Percentiles rank a stretch among this genome's conserved stretches.
Evolutionary conservation across 2,888 invertebrate species (phyloP).

Genomic region (Drosophila paracracens): DNA sequence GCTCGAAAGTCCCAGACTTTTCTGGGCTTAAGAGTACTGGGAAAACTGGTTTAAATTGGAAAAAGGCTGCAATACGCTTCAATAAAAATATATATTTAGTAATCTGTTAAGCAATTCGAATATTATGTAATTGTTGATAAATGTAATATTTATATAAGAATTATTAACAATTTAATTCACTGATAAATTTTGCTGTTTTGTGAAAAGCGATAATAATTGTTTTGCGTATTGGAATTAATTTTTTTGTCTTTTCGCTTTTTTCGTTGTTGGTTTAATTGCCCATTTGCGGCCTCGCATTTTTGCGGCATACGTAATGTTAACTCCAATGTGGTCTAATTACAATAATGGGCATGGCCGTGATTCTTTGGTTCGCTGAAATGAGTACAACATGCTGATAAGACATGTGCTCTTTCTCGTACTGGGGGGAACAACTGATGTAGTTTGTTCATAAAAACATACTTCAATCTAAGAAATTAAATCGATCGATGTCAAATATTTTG

Average conservation of each 20-base stretch:
- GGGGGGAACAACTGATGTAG: constrained; percentile 25
- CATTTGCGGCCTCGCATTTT: constrained; percentile 3
- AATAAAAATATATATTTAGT: not conserved
- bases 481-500: constrained; percentile 25
- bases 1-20: not conserved
- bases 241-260: not conserved
- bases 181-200: constrained; percentile 3
- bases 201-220: not conserved
- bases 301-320: constrained; percentile 39
- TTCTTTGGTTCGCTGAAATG: constrained; percentile 38
- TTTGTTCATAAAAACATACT: constrained; percentile 5
- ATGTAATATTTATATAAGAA: not conserved
- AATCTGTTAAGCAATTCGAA: not conserved
- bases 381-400: constrained; percentile 56
- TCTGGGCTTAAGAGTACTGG: not conserved
- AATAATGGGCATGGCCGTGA: constrained; percentile 68
- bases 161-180: not conserved
- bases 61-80: not conserved
- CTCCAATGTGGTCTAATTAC: constrained; percentile 61
- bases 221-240: constrained; percentile 5
- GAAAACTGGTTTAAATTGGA: not conserved
- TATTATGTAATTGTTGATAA: not conserved
- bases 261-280: not conserved
- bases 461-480: constrained; percentile 47
- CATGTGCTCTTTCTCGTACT: constrained; percentile 11